These are phyloP conservation scores for Danaus melanippus DNA, from an alignment of 1,140 invertebrate genomes.

Conservation along the genomic window DNA sequence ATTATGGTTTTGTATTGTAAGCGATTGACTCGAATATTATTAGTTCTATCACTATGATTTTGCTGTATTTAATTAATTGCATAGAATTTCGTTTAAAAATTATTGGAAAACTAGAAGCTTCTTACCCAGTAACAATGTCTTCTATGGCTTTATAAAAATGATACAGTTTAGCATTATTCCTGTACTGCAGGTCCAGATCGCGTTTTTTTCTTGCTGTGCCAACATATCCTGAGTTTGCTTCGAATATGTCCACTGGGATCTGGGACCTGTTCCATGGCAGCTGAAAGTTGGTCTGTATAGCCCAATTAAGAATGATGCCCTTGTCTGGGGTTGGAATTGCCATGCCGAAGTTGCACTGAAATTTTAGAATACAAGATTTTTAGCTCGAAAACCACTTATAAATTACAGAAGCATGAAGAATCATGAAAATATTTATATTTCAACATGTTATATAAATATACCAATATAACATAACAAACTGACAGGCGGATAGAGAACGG, in stretches of 20 bases:
- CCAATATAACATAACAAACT: too few species aligned
- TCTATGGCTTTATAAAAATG: constrained; percentile 60
- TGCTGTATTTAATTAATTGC: too few species aligned
- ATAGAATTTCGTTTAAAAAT: too few species aligned
- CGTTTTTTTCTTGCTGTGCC: constrained; percentile 41
- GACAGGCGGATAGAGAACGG: too few species aligned
- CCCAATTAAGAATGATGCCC: constrained; percentile 52
- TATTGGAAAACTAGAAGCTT: not conserved
- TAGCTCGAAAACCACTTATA: too few species aligned
- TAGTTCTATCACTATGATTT: too few species aligned
- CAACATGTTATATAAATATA: too few species aligned
- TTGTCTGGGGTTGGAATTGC: constrained; percentile 46
- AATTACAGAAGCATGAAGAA: too few species aligned
- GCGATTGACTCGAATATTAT: too few species aligned
- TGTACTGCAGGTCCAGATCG: constrained; percentile 29
- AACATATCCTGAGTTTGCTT: constrained; percentile 46
- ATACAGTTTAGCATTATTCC: constrained; percentile 43
- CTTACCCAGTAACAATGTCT: constrained; percentile 44
- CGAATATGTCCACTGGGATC: constrained; percentile 55
- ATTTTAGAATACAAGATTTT: constrained; percentile 10
- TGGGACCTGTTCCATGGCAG: constrained; percentile 59
- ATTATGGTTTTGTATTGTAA: too few species aligned
- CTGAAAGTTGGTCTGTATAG: constrained; percentile 64
- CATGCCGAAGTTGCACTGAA: constrained; percentile 57
- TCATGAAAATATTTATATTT: too few species aligned